Evolutionary conservation across 1,140 invertebrate genomes (phyloP).

Genomic region (Solen grandis): DNA sequence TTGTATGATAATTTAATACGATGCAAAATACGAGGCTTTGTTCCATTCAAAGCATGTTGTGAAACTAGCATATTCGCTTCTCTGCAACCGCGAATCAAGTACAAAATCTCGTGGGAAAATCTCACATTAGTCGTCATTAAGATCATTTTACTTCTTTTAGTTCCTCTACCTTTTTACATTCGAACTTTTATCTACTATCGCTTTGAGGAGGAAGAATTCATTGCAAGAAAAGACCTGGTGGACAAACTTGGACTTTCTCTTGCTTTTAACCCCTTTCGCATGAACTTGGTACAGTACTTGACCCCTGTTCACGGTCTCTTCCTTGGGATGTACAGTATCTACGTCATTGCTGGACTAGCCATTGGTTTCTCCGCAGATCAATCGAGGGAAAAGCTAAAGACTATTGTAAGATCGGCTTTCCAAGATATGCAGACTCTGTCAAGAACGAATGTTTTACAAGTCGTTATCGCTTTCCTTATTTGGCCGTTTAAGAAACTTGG

Average conservation of each 20-base stretch:
- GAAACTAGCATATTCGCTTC: conserved; percentile 72
- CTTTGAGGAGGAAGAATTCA: conserved; percentile 74
- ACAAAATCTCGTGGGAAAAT: conserved; percentile 73
- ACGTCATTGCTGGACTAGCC: conserved; percentile 69
- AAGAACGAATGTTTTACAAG: conserved; percentile 71
- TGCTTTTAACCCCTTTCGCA: conserved; percentile 71
- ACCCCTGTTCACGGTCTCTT: conserved; percentile 75
- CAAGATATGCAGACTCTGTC: conserved; percentile 75
- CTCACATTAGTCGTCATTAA: conserved; percentile 69
- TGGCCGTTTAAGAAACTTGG: conserved; percentile 74
- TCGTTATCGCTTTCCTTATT: conserved; percentile 67
- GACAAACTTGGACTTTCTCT: conserved; percentile 58
- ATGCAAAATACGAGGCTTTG: conserved; percentile 74
- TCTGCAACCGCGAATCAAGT: conserved; percentile 68
- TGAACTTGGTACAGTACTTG: conserved; percentile 76
- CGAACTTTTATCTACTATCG: conserved; percentile 75
- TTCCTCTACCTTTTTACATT: conserved; percentile 76
- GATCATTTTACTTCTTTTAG: conserved; percentile 66
- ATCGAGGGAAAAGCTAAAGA: conserved; percentile 73
- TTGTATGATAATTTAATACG: conserved; percentile 75
- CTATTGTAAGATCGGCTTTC: conserved; percentile 65
- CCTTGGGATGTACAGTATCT: conserved; percentile 73
- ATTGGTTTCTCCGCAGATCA: conserved; percentile 68
- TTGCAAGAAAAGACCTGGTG: conserved; percentile 54
- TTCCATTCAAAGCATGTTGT: conserved; percentile 74